phyloP scores from a whole-genome alignment of 2,888 invertebrate species.

The Lasius fuliginosus region DNA sequence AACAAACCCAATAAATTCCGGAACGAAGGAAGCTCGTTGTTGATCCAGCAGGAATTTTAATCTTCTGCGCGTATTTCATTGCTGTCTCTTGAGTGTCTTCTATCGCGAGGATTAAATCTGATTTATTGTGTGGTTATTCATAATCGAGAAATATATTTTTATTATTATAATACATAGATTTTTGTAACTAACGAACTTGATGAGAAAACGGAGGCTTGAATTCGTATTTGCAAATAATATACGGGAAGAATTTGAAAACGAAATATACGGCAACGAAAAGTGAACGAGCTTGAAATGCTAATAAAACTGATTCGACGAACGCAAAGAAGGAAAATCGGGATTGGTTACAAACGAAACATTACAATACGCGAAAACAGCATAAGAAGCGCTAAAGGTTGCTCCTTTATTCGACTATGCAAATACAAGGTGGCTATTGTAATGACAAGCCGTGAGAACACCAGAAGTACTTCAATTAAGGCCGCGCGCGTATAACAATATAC shows the following conservation, averaged over 20 bases:
- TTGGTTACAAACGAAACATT: background rate
- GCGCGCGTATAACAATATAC: constrained; percentile 28
- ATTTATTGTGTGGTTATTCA: background rate
- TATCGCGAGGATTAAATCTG: background rate
- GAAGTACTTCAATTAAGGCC: constrained; percentile 53
- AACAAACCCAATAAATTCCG: constrained; percentile 22
- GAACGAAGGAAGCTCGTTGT: background rate
- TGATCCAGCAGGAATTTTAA: constrained; percentile 26
- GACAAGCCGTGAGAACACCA: constrained; percentile 18
- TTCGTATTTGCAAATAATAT: background rate
- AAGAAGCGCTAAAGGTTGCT: constrained; percentile 7
- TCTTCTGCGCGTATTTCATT: constrained; percentile 1
- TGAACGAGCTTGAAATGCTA: constrained; percentile 1
- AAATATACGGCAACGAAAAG: background rate
- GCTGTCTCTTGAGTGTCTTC: background rate
- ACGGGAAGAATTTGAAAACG: background rate
- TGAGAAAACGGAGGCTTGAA: background rate
- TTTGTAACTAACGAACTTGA: background rate
- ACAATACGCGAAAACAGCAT: background rate
- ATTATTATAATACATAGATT: background rate
- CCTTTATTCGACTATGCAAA: constrained; percentile 33
- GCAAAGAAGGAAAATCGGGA: background rate
- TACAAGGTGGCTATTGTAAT: constrained; percentile 35
- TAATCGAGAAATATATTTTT: background rate
- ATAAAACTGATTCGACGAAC: background rate